Evolutionary conservation across 2,113 vertebrate species (phyloP), one percentile per base, ranked within the genome.

Genomic region (Taxidea taxus): DNA sequence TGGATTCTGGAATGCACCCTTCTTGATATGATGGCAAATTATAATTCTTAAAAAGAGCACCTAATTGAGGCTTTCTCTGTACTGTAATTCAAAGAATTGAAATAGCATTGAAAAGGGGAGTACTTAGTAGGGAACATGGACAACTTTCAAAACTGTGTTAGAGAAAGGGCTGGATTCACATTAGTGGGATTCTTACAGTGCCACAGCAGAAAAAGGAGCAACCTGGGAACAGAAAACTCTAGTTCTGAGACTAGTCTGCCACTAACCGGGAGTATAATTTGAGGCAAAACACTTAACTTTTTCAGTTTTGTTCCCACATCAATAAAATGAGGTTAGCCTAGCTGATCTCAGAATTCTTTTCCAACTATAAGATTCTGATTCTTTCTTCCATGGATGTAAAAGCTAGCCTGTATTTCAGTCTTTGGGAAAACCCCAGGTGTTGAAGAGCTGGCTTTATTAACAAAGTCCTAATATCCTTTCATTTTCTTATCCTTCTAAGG

Each of bases 41-140:
- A 80, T 20, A 96, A 49, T 54, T 78, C 74, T 95, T 90, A 87
- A 85, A 92, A 47, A 97, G 68, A 83, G 58, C 31, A 84, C 27
- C 62, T 89, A 91, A 97, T 75, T 97, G 90, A 97, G 86, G 89
- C 83, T 97, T 95, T 97, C 77, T 94, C 72, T 96, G 64, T 82
- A 72, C 86, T 83, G 8, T 90, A 94, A 93, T 89, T 97, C 60
- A 94, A 90, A 86, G 58, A 91, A 74, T 12, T 95, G 39, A 95
- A 94, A 93, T 58, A 75, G 47, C 39, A 66, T 13, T 93, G 87
- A 78, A 74, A 94, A 96, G 27, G 16, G 16, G 39, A 77, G 60
- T 90, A 72, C 47, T 93, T 87, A 62, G 54, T 66, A 86, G 34
- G 47, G 82, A 91, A 66, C 37, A 18, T 68, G 72, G 82, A 66